These are phyloP conservation scores for Cephalopachus bancanus DNA, from an alignment of 2,797 vertebrate genomes.

Conservation along the genomic window DNA sequence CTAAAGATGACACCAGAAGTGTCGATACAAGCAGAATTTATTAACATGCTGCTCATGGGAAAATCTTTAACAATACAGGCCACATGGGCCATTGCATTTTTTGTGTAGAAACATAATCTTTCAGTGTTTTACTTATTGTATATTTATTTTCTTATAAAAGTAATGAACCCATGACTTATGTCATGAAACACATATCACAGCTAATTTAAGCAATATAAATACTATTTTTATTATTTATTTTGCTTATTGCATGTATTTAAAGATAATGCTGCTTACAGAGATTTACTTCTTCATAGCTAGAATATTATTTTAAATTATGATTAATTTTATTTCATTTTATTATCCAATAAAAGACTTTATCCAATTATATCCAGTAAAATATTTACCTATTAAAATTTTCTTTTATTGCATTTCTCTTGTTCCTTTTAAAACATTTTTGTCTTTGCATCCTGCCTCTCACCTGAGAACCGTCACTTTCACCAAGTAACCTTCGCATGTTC, in stretches of 20 bases:
- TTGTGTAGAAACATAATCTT: slow-evolving; percentile 56
- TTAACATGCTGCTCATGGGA: slow-evolving; percentile 30
- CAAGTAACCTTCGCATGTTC: background rate
- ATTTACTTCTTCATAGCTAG: slow-evolving; percentile 45
- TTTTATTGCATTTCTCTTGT: background rate
- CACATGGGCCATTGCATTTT: slow-evolving; percentile 46
- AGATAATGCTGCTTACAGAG: slow-evolving; percentile 47
- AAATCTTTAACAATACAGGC: slow-evolving; percentile 63
- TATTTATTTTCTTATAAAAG: slow-evolving; percentile 69
- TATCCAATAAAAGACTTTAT: background rate
- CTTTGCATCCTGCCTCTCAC: slow-evolving; percentile 35
- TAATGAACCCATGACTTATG: slow-evolving; percentile 59
- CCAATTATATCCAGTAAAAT: too few species aligned
- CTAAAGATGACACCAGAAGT: slow-evolving; percentile 47
- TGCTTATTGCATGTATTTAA: slow-evolving; percentile 63
- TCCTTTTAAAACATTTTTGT: slow-evolving; percentile 41
- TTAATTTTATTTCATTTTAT: slow-evolving; percentile 71
- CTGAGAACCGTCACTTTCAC: background rate
- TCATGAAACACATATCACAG: slow-evolving; percentile 43
- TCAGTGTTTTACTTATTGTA: slow-evolving; percentile 61
- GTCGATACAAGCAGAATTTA: slow-evolving; percentile 62
- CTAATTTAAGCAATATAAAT: slow-evolving; percentile 51
- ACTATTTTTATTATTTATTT: slow-evolving; percentile 61
- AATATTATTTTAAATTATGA: slow-evolving; percentile 62
- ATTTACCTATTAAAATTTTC: too few species aligned